Evolutionary conservation across 2,888 invertebrate genomes (phyloP).

Genomic region (Cryptophagus acutangulus): DNA sequence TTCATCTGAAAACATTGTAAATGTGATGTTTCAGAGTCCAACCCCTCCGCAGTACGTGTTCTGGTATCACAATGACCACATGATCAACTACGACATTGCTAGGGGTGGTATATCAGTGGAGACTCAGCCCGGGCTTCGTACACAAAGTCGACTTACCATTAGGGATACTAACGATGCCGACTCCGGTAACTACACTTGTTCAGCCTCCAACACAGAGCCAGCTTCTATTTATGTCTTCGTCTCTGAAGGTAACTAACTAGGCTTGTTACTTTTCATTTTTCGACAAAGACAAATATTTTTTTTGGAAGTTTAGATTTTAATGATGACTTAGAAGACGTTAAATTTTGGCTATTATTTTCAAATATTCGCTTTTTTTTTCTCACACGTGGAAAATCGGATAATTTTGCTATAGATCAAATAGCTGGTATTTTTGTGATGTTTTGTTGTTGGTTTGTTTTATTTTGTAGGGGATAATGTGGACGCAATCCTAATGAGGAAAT

Average conservation of each 20-base stretch:
- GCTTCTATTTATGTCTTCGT: conserved; percentile 87
- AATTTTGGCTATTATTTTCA: no score
- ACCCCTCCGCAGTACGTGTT: conserved; percentile 91
- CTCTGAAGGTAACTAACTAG: conserved; percentile 79
- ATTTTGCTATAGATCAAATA: conserved; percentile 3
- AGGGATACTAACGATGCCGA: conserved; percentile 76
- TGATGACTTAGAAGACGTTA: no score
- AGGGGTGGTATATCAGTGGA: conserved; percentile 77
- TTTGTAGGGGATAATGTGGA: conserved; percentile 84
- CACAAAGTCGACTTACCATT: conserved; percentile 81
- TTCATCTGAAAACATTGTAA: no score
- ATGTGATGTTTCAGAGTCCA: no score
- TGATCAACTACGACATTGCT: conserved; percentile 88
- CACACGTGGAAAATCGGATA: not conserved
- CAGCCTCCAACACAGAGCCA: conserved; percentile 83
- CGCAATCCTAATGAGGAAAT: conserved; percentile 76
- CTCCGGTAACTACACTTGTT: conserved; percentile 89
- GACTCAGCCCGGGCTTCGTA: conserved; percentile 78
- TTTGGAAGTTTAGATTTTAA: no score
- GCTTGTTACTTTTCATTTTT: no score
- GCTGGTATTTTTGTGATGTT: no score
- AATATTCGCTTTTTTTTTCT: no score
- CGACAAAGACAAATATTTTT: no score
- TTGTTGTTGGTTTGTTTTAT: conserved; percentile 24
- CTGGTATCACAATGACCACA: conserved; percentile 91